Conservation (phyloP, 2,888 invertebrate genomes). For the Amblyjoppa fuscipennis region DNA sequence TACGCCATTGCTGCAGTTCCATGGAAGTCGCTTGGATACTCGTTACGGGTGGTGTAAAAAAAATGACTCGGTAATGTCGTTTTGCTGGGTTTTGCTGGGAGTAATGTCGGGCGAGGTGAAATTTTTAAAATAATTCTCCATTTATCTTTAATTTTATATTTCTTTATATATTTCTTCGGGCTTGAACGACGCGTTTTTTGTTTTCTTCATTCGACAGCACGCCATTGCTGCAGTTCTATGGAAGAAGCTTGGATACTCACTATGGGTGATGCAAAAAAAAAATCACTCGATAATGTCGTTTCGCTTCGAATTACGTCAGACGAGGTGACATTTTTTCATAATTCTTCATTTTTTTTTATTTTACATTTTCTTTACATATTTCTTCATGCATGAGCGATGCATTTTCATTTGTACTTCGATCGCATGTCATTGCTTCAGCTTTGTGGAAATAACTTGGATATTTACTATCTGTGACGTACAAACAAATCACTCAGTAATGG, state of each 20-base stretch:
- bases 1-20: conserved; percentile 4
- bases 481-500: no score
- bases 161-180: not conserved
- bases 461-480: no score
- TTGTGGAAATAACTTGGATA: no score
- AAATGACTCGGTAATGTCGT: not conserved
- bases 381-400: not conserved
- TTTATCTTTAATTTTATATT: not conserved
- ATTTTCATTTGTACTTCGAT: not conserved
- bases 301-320: no score
- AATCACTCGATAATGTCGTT: no score
- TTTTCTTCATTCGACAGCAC: not conserved
- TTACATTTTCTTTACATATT: not conserved
- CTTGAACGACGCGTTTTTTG: not conserved
- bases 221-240: not conserved
- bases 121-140: not conserved
- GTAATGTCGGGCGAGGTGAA: no score
- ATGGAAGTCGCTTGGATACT: not conserved
- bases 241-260: not conserved
- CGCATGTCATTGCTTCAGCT: no score
- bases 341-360: not conserved
- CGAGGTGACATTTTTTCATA: not conserved
- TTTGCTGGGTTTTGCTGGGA: no score
- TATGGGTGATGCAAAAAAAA: not conserved
- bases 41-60: not conserved